phyloP scores from a whole-genome alignment of 2,113 vertebrate genomes.

The Zosterops japonicus region DNA sequence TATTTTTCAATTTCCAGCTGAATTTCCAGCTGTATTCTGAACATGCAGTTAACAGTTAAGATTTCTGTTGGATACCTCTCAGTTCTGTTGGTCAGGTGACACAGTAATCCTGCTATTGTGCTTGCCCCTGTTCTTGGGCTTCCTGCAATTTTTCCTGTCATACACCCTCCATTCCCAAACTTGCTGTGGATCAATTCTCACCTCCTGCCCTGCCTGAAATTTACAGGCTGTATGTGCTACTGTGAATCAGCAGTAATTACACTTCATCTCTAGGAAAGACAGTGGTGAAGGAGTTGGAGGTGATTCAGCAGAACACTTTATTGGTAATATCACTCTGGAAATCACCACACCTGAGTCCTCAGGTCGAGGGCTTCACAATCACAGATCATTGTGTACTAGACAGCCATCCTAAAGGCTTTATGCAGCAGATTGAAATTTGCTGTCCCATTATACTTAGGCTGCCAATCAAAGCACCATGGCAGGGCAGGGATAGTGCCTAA shows the following conservation, averaged over 20 bases:
- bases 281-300: background rate
- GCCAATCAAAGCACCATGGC: background rate
- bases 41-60: background rate
- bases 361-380: background rate
- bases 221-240: background rate
- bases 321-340: background rate
- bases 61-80: background rate
- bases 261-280: background rate
- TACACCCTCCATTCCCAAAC: background rate
- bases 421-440: background rate
- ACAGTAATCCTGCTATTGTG: background rate
- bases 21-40: background rate
- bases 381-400: background rate
- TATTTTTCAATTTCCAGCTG: background rate
- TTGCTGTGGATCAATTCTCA: background rate
- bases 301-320: slow-evolving; percentile 30
- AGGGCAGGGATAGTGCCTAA: background rate
- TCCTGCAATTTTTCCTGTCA: background rate
- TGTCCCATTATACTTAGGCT: background rate
- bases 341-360: background rate
- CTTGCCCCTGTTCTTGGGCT: background rate
- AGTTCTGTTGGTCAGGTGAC: background rate
- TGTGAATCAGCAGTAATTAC: slow-evolving; percentile 18
- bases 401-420: background rate
- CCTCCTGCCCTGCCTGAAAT: background rate